These are phyloP conservation scores for Hippolais icterina DNA, from an alignment of 2,113 vertebrate genomes.

Conservation along the genomic window DNA sequence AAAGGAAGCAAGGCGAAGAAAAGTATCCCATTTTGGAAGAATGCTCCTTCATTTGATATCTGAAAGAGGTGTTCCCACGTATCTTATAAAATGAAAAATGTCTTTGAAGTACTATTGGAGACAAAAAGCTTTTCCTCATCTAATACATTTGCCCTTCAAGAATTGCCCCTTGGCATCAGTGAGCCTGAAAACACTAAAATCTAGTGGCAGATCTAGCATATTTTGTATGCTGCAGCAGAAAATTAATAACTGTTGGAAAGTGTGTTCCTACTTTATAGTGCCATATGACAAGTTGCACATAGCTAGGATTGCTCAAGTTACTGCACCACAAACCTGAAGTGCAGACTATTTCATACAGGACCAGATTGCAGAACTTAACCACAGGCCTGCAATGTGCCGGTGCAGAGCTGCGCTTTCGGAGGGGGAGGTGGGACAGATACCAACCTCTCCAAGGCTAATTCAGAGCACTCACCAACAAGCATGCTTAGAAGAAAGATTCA, in stretches of 20 bases:
- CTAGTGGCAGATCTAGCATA: not conserved
- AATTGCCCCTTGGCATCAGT: not conserved
- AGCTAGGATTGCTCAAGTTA: conserved; percentile 46
- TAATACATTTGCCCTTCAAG: not conserved
- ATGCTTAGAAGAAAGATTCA: not conserved
- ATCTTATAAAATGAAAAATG: not conserved
- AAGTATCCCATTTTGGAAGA: not conserved
- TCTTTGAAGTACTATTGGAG: not conserved
- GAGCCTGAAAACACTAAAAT: not conserved
- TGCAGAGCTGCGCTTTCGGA: not conserved
- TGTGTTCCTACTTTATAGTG: not conserved
- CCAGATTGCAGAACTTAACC: conserved; percentile 58
- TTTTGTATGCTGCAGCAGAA: not conserved
- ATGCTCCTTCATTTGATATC: not conserved
- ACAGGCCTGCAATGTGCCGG: not conserved
- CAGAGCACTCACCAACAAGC: not conserved
- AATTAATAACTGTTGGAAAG: conserved; percentile 4
- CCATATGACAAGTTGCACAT: conserved; percentile 18
- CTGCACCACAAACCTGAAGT: conserved; percentile 34
- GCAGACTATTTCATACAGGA: conserved; percentile 23
- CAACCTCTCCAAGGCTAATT: not conserved
- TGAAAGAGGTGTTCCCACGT: not conserved
- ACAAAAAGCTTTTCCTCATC: not conserved
- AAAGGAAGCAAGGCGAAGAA: not conserved
- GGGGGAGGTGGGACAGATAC: not conserved